Conservation (phyloP, 2,797 vertebrate genomes). For the Parambassis ranga region DNA sequence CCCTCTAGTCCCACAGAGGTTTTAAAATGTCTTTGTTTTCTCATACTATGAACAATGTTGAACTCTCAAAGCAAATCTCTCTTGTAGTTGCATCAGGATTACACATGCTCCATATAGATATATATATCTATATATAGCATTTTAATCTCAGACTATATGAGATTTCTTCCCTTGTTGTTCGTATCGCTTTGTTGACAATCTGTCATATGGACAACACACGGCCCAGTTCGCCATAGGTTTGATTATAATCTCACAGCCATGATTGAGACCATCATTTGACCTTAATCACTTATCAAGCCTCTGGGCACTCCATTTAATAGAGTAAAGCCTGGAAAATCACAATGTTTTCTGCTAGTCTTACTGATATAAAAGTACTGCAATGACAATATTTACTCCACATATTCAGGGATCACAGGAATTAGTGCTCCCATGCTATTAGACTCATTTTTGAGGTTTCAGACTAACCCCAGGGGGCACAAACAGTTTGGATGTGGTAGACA, state of each 20-base stretch:
- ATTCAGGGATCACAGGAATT: slow-evolving; percentile 18
- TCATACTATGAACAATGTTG: not conserved
- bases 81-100: not conserved
- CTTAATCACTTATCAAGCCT: slow-evolving; percentile 45
- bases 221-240: not conserved
- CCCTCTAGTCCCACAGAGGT: slow-evolving; percentile 28
- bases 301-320: slow-evolving; percentile 19
- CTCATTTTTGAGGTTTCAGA: not conserved
- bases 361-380: not conserved
- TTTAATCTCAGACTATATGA: slow-evolving; percentile 11
- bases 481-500: too few species aligned
- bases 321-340: slow-evolving; percentile 2
- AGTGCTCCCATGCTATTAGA: not conserved
- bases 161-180: slow-evolving; percentile 1
- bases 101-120: not conserved
- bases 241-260: slow-evolving; percentile 35
- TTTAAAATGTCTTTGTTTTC: slow-evolving; percentile 37
- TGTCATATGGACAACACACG: slow-evolving; percentile 27
- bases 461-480: not conserved
- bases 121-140: not conserved
- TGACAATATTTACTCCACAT: slow-evolving; percentile 10
- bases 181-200: slow-evolving; percentile 25
- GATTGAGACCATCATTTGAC: slow-evolving; percentile 41
- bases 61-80: slow-evolving; percentile 5
- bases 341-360: not conserved